Conservation (phyloP, 2,113 vertebrate species). For the Pachycephala philippinensis region DNA sequence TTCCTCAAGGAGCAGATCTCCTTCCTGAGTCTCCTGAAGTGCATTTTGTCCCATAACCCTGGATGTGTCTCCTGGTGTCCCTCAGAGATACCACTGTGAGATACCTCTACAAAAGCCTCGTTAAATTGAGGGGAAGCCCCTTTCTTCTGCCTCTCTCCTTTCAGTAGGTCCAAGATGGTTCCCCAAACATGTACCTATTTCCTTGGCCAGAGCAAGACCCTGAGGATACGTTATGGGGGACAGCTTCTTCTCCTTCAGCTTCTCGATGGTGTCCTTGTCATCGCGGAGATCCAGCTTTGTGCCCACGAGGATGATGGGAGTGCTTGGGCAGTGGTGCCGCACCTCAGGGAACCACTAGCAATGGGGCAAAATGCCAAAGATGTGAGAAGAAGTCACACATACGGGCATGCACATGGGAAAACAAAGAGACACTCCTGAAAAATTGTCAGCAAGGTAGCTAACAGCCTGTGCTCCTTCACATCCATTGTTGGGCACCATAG, state of each 20-base stretch:
- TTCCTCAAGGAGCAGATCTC: neutral
- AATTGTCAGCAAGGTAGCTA: neutral
- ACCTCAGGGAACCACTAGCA: constrained; percentile 82
- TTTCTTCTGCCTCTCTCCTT: neutral
- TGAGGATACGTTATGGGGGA: constrained; percentile 81
- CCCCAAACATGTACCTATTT: constrained; percentile 71
- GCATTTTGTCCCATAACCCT: neutral
- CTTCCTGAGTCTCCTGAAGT: neutral
- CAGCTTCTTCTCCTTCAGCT: constrained; percentile 83
- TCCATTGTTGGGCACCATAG: neutral
- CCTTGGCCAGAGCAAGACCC: constrained; percentile 81
- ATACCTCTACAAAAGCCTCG: neutral
- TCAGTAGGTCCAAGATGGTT: neutral
- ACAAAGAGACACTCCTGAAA: neutral
- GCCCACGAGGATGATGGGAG: constrained; percentile 82
- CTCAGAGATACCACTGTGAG: neutral
- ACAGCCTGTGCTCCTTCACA: neutral
- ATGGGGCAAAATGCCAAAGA: neutral
- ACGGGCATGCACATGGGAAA: neutral
- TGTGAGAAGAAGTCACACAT: neutral
- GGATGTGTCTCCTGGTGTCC: neutral
- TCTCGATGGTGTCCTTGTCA: constrained; percentile 84
- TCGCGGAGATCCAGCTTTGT: constrained; percentile 83
- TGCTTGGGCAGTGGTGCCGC: constrained; percentile 81
- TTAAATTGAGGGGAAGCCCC: neutral